Evolutionary conservation across 2,113 vertebrate genomes (phyloP), one percentile per base, ranked within the genome.

Genomic region (Syngnathus floridae): DNA sequence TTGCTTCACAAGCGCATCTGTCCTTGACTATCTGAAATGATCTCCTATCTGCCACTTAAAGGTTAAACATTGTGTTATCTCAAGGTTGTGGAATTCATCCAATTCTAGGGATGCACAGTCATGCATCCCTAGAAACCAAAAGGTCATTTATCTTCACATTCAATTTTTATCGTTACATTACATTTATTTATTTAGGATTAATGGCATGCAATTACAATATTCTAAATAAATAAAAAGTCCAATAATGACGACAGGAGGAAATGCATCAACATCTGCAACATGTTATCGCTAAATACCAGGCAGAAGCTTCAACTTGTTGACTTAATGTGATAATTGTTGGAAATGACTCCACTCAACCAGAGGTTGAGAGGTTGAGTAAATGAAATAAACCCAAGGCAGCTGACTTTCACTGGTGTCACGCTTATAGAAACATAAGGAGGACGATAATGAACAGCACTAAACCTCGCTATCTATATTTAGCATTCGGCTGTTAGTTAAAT

Each of bases 11-110:
- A 51, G 21, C 49, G 21, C 19, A 51, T 51, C 49, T 21, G 49
- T 22, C 49, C 49, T 52, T 63, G 36, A 69, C 14, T 49, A 56
- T 4, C 56, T 38, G 37, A 51, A 65, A 46, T 67, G 21, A 26
- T 11, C 19, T n/a, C 55, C 38, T 14, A 38, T 59, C 45, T 45
- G 36, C 22, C 11, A n/a, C 36, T 54, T 21, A 55, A 61, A 74
- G 46, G 36, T 66, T 59, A 7, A 55, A 11, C 58, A 35, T 67
- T 67, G 41, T 64, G 14, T 1, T 0, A 64, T 75, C 58, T 59
- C 66, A 75, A 72, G 67, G 66, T 64, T 64, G 37, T 45, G 54
- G 51, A 72, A 17, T 64, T 43, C 69, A 57, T 72, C 60, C 63
- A n/a, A n/a, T n/a, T n/a, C n/a, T n/a, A n/a, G n/a, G n/a, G n/a